Base-by-base conservation (phyloP, 2,888 invertebrate genomes). In the Caradrina clavipalpis region DNA sequence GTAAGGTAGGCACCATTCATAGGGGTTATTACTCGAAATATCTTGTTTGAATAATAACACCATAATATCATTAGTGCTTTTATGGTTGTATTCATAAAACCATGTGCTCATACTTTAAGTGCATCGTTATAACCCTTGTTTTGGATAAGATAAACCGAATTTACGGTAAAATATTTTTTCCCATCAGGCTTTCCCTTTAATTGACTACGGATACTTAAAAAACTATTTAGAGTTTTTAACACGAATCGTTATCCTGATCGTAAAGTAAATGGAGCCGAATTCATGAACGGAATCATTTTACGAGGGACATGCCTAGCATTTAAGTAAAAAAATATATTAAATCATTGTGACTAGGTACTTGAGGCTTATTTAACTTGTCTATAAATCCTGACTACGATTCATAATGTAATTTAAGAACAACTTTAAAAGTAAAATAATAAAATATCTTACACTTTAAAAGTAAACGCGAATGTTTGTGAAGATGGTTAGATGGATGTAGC, bases 101-200 rank as follows among this genome's bases (percentile, higher is more conserved):
- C 82, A 83, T 84, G 84, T 86, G 83, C 85, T 84, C 78, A 82
- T 80, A 81, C 86, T 86, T 73, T 73, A 88, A 89, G 86, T 89
- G 88, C 88, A 82, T 87, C 88, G 83, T 91, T 89, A 90, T 86
- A 87, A 86, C 66, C 71, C 81, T 73, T 83, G 90, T 90, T 86
- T 81, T 65, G 79, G 90, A 90, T 91, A 88, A 93, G 91, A 92
- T 92, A 90, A 88, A 73, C 54, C 73, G 73, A 87, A 89, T 90
- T 90, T 90, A 91, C 87, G 85, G 73, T 68, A 81, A 84, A 84
- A 83, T 87, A 84, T 79, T 87, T 84, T 89, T 88, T 60, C 60
- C 89, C 59, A 31, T 83, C 86, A 80, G 80, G 84, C 90, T 92
- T 92, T 92, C 90, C 86, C 89, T 87, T 89, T 94, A 93, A 94